These are phyloP conservation scores for Pachycephus smyrnensis DNA, from an alignment of 2,888 invertebrate genomes.

Conservation along the genomic window DNA sequence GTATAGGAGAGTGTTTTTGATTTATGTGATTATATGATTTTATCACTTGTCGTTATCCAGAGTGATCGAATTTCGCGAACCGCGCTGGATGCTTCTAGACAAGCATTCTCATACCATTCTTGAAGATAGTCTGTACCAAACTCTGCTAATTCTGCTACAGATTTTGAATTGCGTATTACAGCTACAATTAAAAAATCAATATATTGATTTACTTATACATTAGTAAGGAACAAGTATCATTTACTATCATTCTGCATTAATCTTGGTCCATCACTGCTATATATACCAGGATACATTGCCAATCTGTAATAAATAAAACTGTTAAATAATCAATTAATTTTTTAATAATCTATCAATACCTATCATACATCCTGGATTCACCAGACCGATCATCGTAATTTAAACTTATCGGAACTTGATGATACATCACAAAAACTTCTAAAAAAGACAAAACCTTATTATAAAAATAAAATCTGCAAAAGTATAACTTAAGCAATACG, in stretches of 20 bases:
- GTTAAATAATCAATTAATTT: neutral
- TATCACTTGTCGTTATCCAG: constrained; percentile 43
- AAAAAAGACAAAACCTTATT: neutral
- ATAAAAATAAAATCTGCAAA: neutral
- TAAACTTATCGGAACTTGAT: neutral
- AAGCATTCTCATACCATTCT: constrained; percentile 23
- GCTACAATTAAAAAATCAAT: neutral
- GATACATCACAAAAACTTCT: neutral
- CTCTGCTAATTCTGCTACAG: constrained; percentile 13
- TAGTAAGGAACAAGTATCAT: neutral
- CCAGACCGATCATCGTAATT: neutral
- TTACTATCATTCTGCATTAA: neutral
- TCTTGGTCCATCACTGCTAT: neutral
- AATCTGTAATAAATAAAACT: neutral
- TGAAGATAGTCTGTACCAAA: constrained; percentile 14
- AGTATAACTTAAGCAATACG: neutral
- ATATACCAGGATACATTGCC: neutral
- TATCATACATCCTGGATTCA: neutral
- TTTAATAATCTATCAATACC: neutral
- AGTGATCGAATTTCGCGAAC: constrained; percentile 38
- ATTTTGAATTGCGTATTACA: neutral
- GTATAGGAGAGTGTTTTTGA: neutral
- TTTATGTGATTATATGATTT: neutral
- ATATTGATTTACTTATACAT: neutral
- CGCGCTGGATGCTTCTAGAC: constrained; percentile 19